Evolutionary conservation across 2,888 invertebrate genomes (phyloP), one percentile per base, ranked within the genome.

Genomic region (Patella ulyssiponensis): DNA sequence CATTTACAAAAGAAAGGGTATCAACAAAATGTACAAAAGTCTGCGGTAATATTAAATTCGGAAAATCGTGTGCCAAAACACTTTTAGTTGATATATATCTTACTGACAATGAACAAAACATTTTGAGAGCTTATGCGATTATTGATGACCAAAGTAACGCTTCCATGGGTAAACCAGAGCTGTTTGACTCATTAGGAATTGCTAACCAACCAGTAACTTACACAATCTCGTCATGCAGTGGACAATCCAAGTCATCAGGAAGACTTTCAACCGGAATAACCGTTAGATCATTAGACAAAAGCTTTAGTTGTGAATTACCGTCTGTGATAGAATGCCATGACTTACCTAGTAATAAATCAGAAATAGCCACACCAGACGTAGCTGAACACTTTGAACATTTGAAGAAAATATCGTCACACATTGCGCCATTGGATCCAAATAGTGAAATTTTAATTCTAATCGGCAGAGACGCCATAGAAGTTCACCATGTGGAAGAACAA

Each of bases 401-500:
- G n/a, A 12, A 20, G 17, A 51, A 74, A 17, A 44, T 79, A 4
- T 33, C 56, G 27, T 15, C 20, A 5, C 15, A 78, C 12, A 74
- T 79, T 58, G 75, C 79, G 17, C 69, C 44, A 14, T 33, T 79
- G 14, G 64, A 79, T 64, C n/a, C 54, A n/a, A 27, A 44, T 71
- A 44, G 44, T 44, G 44, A 44, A 44, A 80, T 82, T 15, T 54
- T 77, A 3, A 56, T 83, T 1, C 71, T 82, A 14, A 75, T 82
- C 17, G 82, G 82, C 1, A 58, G 82, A 64, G 82, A 83, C 69
- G 17, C 79, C 11, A n/a, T 64, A 9, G 75, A 76, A 17, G 82
- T 75, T n/a, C 83, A 83, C 27, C 80, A 82, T 73, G 80, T 83
- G 4, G 33, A 74, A 15, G 77, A 80, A 4, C 83, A 83, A 74